Evolutionary conservation across 1,140 invertebrate genomes (phyloP).

Genomic region (Chironomus tepperi): DNA sequence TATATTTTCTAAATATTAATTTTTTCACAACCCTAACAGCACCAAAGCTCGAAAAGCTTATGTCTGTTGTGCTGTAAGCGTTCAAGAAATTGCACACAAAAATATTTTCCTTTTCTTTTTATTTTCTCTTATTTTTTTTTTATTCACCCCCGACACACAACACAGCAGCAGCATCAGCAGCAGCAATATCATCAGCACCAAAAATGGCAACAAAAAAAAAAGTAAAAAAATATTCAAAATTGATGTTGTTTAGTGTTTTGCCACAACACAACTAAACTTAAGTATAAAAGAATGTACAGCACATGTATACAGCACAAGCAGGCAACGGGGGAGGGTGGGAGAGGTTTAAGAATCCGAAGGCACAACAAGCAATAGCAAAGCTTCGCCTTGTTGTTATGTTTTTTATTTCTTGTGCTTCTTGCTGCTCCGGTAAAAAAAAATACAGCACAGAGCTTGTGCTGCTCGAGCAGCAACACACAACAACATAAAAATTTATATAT

Average conservation of each 20-base stretch:
- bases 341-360: background rate
- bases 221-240: background rate
- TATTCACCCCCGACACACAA: too few species aligned
- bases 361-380: background rate
- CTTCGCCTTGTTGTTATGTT: background rate
- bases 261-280: slow-evolving; percentile 6
- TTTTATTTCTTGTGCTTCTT: background rate
- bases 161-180: background rate
- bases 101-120: too few species aligned
- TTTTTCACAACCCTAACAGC: too few species aligned
- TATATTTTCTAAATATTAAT: too few species aligned
- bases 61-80: too few species aligned
- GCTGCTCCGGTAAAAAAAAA: background rate
- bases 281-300: background rate
- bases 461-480: background rate
- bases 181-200: background rate
- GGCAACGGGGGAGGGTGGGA: too few species aligned
- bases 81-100: too few species aligned
- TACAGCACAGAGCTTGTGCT: background rate
- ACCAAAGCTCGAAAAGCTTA: too few species aligned
- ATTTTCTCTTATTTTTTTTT: too few species aligned
- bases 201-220: background rate
- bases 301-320: background rate
- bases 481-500: background rate
- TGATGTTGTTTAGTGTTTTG: slow-evolving; percentile 7